Evolutionary conservation across 2,888 invertebrate species (phyloP), one percentile per base, ranked within the genome.

Genomic region (Pachymerium ferrugineum): DNA sequence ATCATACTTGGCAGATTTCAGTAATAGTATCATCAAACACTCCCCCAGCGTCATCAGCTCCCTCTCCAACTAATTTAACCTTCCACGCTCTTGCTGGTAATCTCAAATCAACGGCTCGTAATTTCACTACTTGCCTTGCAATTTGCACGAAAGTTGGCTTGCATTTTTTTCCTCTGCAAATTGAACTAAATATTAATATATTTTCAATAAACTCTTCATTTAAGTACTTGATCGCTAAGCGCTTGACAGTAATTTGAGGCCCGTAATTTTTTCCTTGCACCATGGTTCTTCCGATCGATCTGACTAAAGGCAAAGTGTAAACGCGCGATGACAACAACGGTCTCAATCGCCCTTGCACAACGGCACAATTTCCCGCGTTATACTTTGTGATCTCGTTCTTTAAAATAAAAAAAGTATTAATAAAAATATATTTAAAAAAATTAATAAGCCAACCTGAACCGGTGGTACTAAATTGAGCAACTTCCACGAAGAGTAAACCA

Each of bases 11-110:
- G 78, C 88, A 88, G 87, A 88, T 88, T 81, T 88, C 88, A 0
- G 88, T 88, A 62, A 89, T 88, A 2, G 88, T 89, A 78, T 89
- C 89, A 80, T 89, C 88, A 81, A 88, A 89, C 25, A 88, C 89
- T 3, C 89, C 89, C 0, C 88, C 89, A 1, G 88, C 88, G 81
- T 89, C 89, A 80, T 89, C 88, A 0, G 88, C 88, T 0, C 88
- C 88, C 81, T 88, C 89, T 0, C 88, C 88, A 6, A 88, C 84
- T 31, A 88, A 81, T 80, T 88, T 88, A n/a, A 86, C 86, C 81
- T 88, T 88, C 89, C 88, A 88, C 1, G 88, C 88, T 70, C 88
- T 80, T 0, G 88, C 86, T 3, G 88, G 88, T 33, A 89, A 81
- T 22, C 88, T 80, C 42, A 88, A 81, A 73, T 88, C 87, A 42